A percentile compares a stretch with the other conserved stretches of the same genome.
phyloP scores from a whole-genome alignment of 1,140 invertebrate species.

The Drosophila ogumai region DNA sequence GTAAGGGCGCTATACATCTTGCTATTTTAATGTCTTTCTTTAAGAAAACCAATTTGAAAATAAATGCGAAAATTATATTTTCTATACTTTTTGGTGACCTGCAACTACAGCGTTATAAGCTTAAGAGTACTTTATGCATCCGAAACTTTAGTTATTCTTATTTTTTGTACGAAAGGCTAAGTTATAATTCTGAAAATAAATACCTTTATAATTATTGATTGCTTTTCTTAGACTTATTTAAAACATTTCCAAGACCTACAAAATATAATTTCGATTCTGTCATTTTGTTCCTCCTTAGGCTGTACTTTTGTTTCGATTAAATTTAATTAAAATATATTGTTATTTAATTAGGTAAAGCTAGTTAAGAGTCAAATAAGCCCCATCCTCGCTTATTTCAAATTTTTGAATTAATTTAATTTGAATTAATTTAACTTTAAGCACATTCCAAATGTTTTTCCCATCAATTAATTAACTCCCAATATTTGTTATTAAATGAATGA shows the following conservation, averaged over 20 bases:
- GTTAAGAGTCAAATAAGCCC: not conserved
- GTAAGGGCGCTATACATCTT: not conserved
- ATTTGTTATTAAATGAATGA: not conserved
- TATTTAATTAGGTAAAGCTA: not conserved
- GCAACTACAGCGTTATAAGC: not conserved
- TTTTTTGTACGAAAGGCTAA: not conserved
- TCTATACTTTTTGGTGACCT: not conserved
- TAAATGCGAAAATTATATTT: not conserved
- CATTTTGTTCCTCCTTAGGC: not conserved
- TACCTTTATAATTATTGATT: not conserved
- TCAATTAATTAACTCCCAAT: not conserved
- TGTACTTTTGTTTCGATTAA: not conserved
- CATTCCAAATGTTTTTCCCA: not conserved
- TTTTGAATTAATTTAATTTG: not conserved
- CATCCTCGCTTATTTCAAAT: not conserved
- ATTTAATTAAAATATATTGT: constrained; percentile 3
- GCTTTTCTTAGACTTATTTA: not conserved
- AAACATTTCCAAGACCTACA: not conserved
- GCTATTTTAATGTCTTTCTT: not conserved
- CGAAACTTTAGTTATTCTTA: not conserved
- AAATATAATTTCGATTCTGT: not conserved
- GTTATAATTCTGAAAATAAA: not conserved
- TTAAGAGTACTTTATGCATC: not conserved
- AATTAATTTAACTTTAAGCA: not conserved
- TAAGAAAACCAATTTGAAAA: not conserved